A percentile compares a stretch with the other conserved stretches of the same genome.
Evolutionary conservation across 2,888 invertebrate genomes (phyloP).

Genomic region (Pseudococcus viburni): DNA sequence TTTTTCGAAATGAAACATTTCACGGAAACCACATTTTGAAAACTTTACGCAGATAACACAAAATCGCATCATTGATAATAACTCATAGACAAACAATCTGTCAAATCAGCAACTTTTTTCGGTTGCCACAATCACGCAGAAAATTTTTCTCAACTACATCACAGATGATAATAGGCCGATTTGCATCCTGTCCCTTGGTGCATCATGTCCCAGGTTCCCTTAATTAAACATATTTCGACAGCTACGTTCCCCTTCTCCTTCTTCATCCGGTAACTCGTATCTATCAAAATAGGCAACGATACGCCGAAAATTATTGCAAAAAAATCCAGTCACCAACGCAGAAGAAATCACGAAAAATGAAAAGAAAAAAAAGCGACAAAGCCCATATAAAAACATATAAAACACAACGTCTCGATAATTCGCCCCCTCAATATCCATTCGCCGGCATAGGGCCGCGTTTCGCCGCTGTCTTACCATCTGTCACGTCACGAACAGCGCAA

Average conservation of each 20-base stretch:
- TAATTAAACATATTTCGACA: too few relatives aligned
- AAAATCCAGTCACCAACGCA: background rate
- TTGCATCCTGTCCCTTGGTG: too few relatives aligned
- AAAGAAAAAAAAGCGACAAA: background rate
- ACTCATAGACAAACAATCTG: too few relatives aligned
- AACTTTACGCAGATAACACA: too few relatives aligned
- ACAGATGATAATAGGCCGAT: too few relatives aligned
- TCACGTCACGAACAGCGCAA: background rate
- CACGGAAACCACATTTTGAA: too few relatives aligned
- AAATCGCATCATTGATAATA: too few relatives aligned
- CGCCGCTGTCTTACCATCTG: background rate
- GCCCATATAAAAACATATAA: slow-evolving; percentile 6
- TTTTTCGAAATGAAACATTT: too few relatives aligned
- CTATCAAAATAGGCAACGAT: background rate
- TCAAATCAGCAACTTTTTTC: too few relatives aligned
- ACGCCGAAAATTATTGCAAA: background rate
- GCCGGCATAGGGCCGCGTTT: background rate
- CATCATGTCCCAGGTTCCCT: too few relatives aligned
- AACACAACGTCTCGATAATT: background rate
- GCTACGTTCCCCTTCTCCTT: background rate
- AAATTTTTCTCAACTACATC: too few relatives aligned
- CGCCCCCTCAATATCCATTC: background rate
- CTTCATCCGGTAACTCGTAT: background rate
- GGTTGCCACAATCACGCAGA: too few relatives aligned
- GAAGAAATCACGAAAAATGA: background rate